Conservation (phyloP, 2,888 invertebrate species). For the Agrochola lychnidis region DNA sequence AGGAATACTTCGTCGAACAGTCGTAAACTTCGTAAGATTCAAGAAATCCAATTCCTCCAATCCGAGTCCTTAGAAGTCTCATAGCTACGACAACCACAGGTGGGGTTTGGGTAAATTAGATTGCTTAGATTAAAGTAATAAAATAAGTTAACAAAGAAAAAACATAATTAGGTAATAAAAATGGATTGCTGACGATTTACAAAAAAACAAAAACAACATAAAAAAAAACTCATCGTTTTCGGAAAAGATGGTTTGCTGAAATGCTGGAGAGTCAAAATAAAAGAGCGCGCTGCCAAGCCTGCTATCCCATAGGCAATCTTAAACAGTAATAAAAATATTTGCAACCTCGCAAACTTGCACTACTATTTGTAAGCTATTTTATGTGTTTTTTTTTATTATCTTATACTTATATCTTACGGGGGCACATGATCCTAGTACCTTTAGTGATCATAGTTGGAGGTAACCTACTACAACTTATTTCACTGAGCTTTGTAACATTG, state of each 20-base stretch:
- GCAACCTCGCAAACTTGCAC: neutral
- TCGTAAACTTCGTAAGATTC: neutral
- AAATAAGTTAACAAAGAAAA: no score
- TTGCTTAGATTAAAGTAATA: neutral
- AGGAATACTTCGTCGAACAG: no score
- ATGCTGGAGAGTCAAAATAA: conserved; percentile 16
- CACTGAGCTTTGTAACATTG: neutral
- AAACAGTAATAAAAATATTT: conserved; percentile 29
- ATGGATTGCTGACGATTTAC: neutral
- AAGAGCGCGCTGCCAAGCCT: neutral
- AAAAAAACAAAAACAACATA: no score
- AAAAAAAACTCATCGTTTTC: neutral
- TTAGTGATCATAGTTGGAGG: neutral
- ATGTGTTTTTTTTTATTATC: neutral
- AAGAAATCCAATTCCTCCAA: no score
- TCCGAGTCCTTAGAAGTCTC: neutral
- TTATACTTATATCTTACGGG: neutral
- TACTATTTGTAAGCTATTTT: conserved; percentile 5
- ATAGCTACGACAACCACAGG: neutral
- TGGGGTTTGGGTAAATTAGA: neutral
- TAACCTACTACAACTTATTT: neutral
- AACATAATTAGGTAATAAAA: no score
- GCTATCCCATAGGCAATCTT: neutral
- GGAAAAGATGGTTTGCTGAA: neutral
- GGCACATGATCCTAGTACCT: neutral